A percentile compares a stretch with the other conserved stretches of the same genome.
phyloP scores from a whole-genome alignment of 2,888 invertebrate species.

The Macrophya alboannulata region DNA sequence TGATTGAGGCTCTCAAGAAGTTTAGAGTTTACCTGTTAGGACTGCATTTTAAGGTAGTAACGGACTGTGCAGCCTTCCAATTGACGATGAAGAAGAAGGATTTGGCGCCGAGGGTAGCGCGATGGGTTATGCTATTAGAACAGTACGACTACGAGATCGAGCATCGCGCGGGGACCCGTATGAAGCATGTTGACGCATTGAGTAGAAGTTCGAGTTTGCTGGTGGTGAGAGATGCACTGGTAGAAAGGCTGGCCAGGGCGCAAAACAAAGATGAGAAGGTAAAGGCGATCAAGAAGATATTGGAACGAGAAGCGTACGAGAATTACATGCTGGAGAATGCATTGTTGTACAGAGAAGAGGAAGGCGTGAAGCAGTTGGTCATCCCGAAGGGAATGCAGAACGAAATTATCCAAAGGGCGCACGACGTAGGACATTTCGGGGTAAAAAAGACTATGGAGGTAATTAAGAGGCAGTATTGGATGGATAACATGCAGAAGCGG shows the following conservation, averaged over 20 bases:
- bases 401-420: background rate
- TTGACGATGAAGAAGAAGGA: conserved; percentile 58
- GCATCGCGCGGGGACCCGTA: conserved; percentile 62
- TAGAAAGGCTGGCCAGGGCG: background rate
- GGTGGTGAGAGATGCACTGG: background rate
- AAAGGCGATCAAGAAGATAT: background rate
- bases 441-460: background rate
- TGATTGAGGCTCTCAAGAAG: background rate
- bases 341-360: background rate
- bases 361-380: background rate
- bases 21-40: conserved; percentile 16
- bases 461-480: background rate
- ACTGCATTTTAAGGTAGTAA: conserved; percentile 27
- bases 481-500: background rate
- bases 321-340: background rate
- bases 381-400: background rate
- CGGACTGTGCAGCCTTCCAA: conserved; percentile 7
- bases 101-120: conserved; percentile 60
- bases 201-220: conserved; percentile 61
- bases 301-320: background rate
- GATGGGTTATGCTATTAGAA: conserved; percentile 64
- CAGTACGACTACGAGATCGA: conserved; percentile 64
- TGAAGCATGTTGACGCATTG: conserved; percentile 65
- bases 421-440: conserved; percentile 1
- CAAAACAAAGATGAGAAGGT: background rate